Evolutionary conservation across 2,888 invertebrate genomes (phyloP), one percentile per base, ranked within the genome.

Genomic region (Amiota minor): DNA sequence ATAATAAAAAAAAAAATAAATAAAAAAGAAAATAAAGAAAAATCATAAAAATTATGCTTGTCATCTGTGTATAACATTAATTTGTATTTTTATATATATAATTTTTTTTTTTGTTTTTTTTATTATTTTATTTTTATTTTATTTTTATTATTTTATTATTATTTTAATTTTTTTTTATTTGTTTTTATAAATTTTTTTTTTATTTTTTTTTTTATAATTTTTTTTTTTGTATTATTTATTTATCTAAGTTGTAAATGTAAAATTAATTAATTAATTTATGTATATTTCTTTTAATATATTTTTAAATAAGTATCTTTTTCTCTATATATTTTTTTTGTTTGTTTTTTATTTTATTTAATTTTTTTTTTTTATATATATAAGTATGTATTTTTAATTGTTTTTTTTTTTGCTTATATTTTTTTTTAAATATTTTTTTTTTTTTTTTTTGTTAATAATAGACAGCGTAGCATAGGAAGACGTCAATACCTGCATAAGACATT

Each of bases 391-490:
- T 12, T 45, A 45, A 14, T 49, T 49, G 49, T 67, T 1, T 67
- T 1, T 18, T 50, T 67, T 50, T 47, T 47, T 62, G 12, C n/a
- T n/a, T n/a, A n/a, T n/a, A n/a, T 6, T 64, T 46, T 46, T 49
- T 6, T 14, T 67, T 65, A 12, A n/a, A 14, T 61, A 76, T 72
- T 74, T 74, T 75, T 73, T 74, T 1, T 61, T 75, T 71, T 56
- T 75, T 70, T 78, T 88, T 88, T 86, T 89, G 88, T 89, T 88
- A 89, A 88, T 89, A 90, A 90, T 90, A 90, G 90, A 90, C 90
- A 90, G 90, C 90, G 90, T 90, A 90, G 90, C 90, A 90, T 90
- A 90, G 90, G 90, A 90, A 90, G 90, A 90, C 90, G 90, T 90
- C 90, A 90, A 90, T 90, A 90, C 90, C 90, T 90, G 90, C 90